Evolutionary conservation across 2,797 vertebrate species (phyloP), one percentile per base, ranked within the genome.

Genomic region (Prionace glauca): DNA sequence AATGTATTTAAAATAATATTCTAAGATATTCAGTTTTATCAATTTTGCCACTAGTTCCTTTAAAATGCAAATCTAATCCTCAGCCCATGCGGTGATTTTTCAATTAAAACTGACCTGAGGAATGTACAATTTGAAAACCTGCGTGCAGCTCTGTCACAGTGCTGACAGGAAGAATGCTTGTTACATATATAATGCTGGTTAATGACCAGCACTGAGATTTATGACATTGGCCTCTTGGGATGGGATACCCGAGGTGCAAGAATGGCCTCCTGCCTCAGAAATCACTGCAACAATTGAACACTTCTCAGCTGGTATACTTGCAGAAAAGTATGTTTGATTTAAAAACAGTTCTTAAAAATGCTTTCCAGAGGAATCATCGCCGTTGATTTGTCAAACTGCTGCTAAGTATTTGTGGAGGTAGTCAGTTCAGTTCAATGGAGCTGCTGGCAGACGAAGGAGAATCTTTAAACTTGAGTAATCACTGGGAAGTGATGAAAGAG

Each of bases 111-210:
- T 24, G 32, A 62, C 18, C 5, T 29, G 32, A 90, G 29, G 29
- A 90, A 90, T 90, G 56, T 90, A n/a, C 60, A 41, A 94, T 94
- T 94, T 94, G 67, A 71, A 94, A 94, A 69, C 3, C 92, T 94
- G n/a, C 67, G n/a, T 62, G 29, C 87, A 65, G 50, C 50, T 50
- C 86, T 60, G 45, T 88, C 86, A 88, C 12, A n/a, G 87, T 0
- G 26, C 65, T 94, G 92, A 94, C 65, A 94, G 92, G 16, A 72
- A 41, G 36, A 69, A 94, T 45, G 65, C 69, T 71, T n/a, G 22
- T 69, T 45, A 94, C 92, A 71, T 94, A 72, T 26, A 94, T 71
- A 69, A 94, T 94, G 92, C 65, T 29, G 65, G 16, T 93, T 93
- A 67, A 93, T 93, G 90, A 69, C 65, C 90, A 50, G 92, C 67